Conservation (phyloP, 2,113 vertebrate genomes). For the Cyprinodon variegatus region DNA sequence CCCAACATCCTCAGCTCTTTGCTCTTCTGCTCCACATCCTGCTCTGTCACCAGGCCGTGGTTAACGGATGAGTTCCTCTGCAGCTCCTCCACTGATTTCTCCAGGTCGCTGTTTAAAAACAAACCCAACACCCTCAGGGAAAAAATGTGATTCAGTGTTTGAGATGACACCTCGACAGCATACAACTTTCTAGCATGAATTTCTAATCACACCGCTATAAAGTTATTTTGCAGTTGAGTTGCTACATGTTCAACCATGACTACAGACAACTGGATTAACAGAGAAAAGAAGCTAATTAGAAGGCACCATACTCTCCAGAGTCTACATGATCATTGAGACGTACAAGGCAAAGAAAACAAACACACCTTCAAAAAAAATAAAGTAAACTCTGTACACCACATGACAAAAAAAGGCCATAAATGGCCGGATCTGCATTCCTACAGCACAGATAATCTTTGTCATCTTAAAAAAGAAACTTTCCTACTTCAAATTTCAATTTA, state of each 20-base stretch:
- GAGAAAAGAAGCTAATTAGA: neutral
- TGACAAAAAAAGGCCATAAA: neutral
- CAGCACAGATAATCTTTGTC: neutral
- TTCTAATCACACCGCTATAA: neutral
- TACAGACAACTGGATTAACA: neutral
- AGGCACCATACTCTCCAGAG: neutral
- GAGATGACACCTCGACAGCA: neutral
- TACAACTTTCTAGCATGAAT: neutral
- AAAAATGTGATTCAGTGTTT: neutral
- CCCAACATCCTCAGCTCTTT: conserved; percentile 91
- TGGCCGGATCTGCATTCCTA: neutral
- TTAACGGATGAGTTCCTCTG: conserved; percentile 88
- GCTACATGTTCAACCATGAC: neutral
- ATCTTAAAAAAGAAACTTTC: neutral
- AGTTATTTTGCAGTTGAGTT: neutral
- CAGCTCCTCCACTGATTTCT: conserved; percentile 94
- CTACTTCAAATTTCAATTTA: neutral
- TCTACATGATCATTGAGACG: neutral
- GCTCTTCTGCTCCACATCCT: conserved; percentile 95
- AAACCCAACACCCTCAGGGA: neutral
- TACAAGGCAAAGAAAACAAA: neutral
- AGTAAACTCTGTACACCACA: neutral
- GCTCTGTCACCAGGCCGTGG: conserved; percentile 87
- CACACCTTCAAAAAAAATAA: neutral
- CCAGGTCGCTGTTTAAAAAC: conserved; percentile 85